phyloP scores from a whole-genome alignment of 2,888 invertebrate genomes.

The Druceiella hillmani region DNA sequence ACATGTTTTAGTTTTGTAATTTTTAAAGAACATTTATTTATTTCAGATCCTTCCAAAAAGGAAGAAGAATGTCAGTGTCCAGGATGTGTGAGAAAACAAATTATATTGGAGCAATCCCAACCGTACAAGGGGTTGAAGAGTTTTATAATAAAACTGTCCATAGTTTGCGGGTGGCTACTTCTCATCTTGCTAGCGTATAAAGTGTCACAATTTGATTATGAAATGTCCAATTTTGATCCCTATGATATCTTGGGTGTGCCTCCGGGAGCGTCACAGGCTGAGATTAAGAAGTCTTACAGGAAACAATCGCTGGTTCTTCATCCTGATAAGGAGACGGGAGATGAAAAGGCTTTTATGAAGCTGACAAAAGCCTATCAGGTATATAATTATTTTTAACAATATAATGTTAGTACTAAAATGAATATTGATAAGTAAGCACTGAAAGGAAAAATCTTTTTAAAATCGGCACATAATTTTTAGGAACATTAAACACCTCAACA shows the following conservation, averaged over 20 bases:
- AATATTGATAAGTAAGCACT: no score
- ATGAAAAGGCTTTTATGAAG: conserved; percentile 96
- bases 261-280: conserved; percentile 75
- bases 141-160: conserved; percentile 69
- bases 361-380: conserved; percentile 91
- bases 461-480: no score
- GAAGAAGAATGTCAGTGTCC: conserved; percentile 85
- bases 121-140: conserved; percentile 85
- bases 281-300: conserved; percentile 94
- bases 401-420: no score
- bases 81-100: conserved; percentile 79
- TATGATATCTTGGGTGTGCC: conserved; percentile 92
- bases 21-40: conserved; percentile 14
- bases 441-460: no score
- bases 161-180: conserved; percentile 78
- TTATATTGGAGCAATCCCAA: conserved; percentile 75
- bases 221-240: conserved; percentile 98
- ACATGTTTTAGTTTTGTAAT: no score
- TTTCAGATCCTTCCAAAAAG: conserved; percentile 68
- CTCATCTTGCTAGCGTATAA: conserved; percentile 81
- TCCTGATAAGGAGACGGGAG: conserved; percentile 97
- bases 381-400: no score
- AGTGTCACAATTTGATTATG: conserved; percentile 95
- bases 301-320: conserved; percentile 90
- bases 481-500: no score